Base-by-base conservation (phyloP, 1,140 invertebrate species). In the Diorhabda sublineata region DNA sequence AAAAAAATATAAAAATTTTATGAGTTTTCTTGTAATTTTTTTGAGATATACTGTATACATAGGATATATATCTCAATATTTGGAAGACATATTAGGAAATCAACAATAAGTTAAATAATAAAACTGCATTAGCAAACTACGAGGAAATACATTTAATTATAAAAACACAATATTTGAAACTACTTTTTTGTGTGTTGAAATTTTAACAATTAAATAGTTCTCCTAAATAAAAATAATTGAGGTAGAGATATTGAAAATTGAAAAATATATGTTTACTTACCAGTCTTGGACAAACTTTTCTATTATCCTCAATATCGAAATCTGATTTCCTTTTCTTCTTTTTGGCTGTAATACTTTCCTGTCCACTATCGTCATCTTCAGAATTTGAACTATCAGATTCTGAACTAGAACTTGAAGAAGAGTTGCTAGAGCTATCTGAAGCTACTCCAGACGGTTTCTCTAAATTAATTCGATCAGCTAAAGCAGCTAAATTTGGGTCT, bases 381-480 rank as follows among this genome's bases (percentile, higher is more conserved):
- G 84, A 85, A 76, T 90, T 89, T 42, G 87, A 90, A 70, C 83
- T 82, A 73, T 84, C 84, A 71, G 82, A 83, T 69, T 84, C 84
- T 63, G 85, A 86, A 66, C 84, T 85, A 11, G 86, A 90, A 59
- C 87, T 89, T 2, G 92, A 94, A 65, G 91, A 94, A 60, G 92
- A 94, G 52, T 91, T 94, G 6, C 93, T 96, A 73, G 92, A 94
- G 76, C 93, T 96, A 83, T 98, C 96, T 3, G 96, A 98, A 7
- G 95, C 95, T 44, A 98, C 89, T 5, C 96, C 96, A 8, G 93
- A 96, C 59, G 91, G 89, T 78, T 92, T 86, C 74, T 88, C 91
- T 43, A 97, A 83, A 82, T 98, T 95, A 75, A 98, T 92, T 74
- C 85, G 85, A 74, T 95, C 92, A 9, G 96, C 94, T 42, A 97